Base-by-base conservation (phyloP, 2,113 vertebrate species). In the Macquaria ambigua region DNA sequence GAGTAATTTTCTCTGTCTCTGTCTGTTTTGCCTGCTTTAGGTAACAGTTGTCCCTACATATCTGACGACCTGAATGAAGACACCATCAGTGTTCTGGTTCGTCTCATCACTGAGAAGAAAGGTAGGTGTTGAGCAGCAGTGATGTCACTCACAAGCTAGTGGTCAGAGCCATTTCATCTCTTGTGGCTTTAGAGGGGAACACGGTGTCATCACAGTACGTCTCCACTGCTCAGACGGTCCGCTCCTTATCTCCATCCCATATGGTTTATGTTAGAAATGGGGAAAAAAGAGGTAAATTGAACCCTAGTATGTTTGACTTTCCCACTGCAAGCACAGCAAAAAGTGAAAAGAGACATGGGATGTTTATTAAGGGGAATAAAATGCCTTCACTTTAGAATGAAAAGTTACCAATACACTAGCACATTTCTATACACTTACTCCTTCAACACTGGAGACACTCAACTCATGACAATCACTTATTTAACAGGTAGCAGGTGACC, bases 91-190 rank as follows among this genome's bases (percentile, higher is more conserved):
- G 96, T 98, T 80, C 93, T 99, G 81, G 97, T 99, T 72, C 96
- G 97, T 53, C 96, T 99, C 71, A 99, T 99, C 87, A 97, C 98
- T 0, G 97, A 99, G 91, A 99, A 99, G 88, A 99, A 98, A 97
- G 98, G 98, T 99, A 59, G 0, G 85, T 78, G 7, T 25, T 96
- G 52, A 4, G 69, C 62, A 52, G 7, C 70, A 61, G 21, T 37
- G 55, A 74, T 16, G 7, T 83, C 66, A 75, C 62, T 14, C 16
- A 31, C 9, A 2, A 39, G 53, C 61, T 34, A 0, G 53, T 21
- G 50, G 84, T 78, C 48, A 73, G 41, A 64, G 46, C 10, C 18
- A 11, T 15, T 46, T 69, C 62, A 71, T 81, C 31, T 28, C 23
- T 46, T 39, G 64, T 58, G 84, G 82, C 46, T 84, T 77, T 9